phyloP scores from a whole-genome alignment of 2,888 invertebrate species.

The Noctuana brunneofusca region DNA sequence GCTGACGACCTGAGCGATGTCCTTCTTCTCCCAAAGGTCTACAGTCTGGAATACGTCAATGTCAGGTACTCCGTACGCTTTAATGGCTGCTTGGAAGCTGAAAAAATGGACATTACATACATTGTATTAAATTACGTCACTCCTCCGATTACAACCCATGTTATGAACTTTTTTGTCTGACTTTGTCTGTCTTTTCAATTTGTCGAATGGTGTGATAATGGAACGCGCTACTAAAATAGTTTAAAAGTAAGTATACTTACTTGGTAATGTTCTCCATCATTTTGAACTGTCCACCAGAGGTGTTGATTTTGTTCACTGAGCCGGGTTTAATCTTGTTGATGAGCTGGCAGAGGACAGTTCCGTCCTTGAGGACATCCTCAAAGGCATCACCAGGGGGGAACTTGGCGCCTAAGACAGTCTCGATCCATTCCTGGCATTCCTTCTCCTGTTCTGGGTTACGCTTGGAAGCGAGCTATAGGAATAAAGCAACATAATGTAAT shows the following conservation, averaged over 20 bases:
- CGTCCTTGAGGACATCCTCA: constrained; percentile 96
- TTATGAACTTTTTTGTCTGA: too few species aligned
- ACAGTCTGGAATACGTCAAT: constrained; percentile 98
- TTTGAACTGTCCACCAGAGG: constrained; percentile 98
- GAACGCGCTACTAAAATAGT: too few species aligned
- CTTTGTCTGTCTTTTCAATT: too few species aligned
- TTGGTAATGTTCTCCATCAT: constrained; percentile 99
- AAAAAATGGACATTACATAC: constrained; percentile 35
- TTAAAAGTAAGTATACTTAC: constrained; percentile 80
- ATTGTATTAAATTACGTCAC: background rate
- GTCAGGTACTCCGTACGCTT: constrained; percentile 93
- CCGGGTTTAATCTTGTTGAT: constrained; percentile 97
- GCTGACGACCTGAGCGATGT: constrained; percentile 92
- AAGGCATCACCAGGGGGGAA: constrained; percentile 91
- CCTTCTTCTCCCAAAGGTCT: constrained; percentile 97
- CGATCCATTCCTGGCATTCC: constrained; percentile 97
- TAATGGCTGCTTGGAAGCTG: constrained; percentile 92
- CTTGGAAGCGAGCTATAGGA: constrained; percentile 89
- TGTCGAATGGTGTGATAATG: too few species aligned
- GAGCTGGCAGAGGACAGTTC: constrained; percentile 95
- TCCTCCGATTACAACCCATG: background rate
- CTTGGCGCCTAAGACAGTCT: constrained; percentile 92
- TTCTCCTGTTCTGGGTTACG: constrained; percentile 91
- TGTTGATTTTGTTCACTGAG: constrained; percentile 94
- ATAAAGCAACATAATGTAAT: background rate